Conservation (phyloP, 2,113 vertebrate genomes). For the Trematocara marginatum region DNA sequence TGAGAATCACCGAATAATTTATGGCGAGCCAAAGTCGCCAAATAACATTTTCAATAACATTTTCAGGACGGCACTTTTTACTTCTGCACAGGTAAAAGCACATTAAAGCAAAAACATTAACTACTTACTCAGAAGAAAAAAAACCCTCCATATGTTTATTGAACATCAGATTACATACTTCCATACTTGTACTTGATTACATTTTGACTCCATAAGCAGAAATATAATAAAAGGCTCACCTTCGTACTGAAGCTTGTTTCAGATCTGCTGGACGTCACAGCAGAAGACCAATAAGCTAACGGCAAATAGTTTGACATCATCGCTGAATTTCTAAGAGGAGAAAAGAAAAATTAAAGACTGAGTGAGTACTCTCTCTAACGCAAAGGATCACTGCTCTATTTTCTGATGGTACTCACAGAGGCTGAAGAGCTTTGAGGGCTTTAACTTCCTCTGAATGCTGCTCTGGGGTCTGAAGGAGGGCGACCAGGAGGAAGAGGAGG, state of each 20-base stretch:
- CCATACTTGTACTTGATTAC: not conserved
- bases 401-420: not conserved
- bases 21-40: not conserved
- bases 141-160: not conserved
- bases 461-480: not conserved
- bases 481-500: not conserved
- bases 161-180: not conserved
- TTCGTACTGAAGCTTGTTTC: not conserved
- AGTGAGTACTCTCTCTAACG: not conserved
- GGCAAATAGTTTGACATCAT: not conserved
- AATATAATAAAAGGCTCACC: not conserved
- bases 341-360: not conserved
- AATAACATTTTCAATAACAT: not conserved
- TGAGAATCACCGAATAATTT: not conserved
- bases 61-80: not conserved
- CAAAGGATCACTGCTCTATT: not conserved
- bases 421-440: not conserved
- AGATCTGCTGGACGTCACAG: fast-evolving
- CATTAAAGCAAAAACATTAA: not conserved
- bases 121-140: not conserved
- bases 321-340: not conserved
- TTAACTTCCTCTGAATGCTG: not conserved
- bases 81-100: not conserved
- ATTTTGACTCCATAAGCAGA: not conserved
- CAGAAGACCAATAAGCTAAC: not conserved